Base-by-base conservation (phyloP, 2,888 invertebrate genomes). In the Drosophila kokeensis region DNA sequence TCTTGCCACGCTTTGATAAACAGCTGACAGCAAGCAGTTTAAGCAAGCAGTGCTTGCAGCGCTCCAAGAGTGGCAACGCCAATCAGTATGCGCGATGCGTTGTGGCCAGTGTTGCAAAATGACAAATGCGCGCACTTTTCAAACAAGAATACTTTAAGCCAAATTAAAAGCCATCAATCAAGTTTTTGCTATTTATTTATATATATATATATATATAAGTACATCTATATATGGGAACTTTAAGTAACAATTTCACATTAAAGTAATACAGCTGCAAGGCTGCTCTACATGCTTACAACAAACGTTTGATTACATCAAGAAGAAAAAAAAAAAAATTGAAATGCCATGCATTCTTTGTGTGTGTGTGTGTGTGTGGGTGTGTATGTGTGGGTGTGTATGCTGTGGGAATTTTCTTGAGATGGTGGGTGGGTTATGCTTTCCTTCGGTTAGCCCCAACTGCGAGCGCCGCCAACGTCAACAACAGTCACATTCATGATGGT, bases 401-500 rank as follows among this genome's bases (percentile, higher is more conserved):
- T 30, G 40, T 57, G 57, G 21, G 21, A 15, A 6, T 40, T 15
- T 42, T 81, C 48, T 71, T 61, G 40, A 30, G 59, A 1, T 29
- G 53, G 76, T 79, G 79, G 77, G 79, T 79, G 79, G 79, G 79
- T 65, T 70, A 29, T 76, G 67, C 59, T 45, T 54, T 58, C 10
- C 30, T 52, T 57, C 55, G 29, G 32, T 70, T 83, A 90, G 69
- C 91, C 90, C 90, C 91, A 90, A 52, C 86, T 89, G 62, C 90
- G 91, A 32, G 82, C 78, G 13, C 87, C 90, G 52, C 82, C 82
- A 67, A 91, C 78, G 64, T 90, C 90, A 38, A 91, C 87, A 61
- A 76, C 79, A 66, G 82, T 66, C 82, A 82, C 87, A 53, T 76
- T 73, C 76, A 82, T 77, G 40, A 80, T 62, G 59, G 79, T 84